Base-by-base conservation (phyloP, 2,113 vertebrate species). In the Hymenochirus boettgeri region DNA sequence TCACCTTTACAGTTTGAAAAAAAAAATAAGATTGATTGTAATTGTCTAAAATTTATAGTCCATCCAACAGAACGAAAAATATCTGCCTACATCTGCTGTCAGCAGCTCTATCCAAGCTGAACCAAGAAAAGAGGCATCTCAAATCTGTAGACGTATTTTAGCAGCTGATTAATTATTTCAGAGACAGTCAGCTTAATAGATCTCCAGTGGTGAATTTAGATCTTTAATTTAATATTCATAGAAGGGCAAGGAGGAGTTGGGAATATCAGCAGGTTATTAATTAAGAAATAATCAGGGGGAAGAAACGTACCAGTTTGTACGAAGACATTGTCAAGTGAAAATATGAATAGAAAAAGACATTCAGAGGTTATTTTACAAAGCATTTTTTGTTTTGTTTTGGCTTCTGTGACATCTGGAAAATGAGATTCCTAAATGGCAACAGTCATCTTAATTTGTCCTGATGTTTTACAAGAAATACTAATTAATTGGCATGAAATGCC, bases 191-290 rank as follows among this genome's bases (percentile, higher is more conserved):
- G 0, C 27, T 58, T 62, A 54, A 54, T 35, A 35, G 39, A 18
- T 71, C 46, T 74, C 62, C 71, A 21, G 39, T 19, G 12, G 2
- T 26, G n/a, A 58, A 2, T 54, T 76, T 61, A 75, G 18, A 23
- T 37, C 11, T 21, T 69, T 72, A 59, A 69, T 65, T 62, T 73
- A 67, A 62, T 72, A 54, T 64, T 76, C 33, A 64, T 54, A 57
- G 65, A 61, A 70, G 27, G 10, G 2, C 46, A 57, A 1, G 3
- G 22, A 72, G 7, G 13, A 65, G 61, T 67, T 18, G 65, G 67
- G 48, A 55, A 25, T 21, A 52, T 4, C 2, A 61, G 25, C 10
- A 71, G 6, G 1, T 58, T 61, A 65, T 53, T 55, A 67, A 59
- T 55, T 62, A 71, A 66, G 27, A 42, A 58, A 58, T 66, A 66